Conservation (phyloP, 1,140 invertebrate species). For the Riptortus pedestris region DNA sequence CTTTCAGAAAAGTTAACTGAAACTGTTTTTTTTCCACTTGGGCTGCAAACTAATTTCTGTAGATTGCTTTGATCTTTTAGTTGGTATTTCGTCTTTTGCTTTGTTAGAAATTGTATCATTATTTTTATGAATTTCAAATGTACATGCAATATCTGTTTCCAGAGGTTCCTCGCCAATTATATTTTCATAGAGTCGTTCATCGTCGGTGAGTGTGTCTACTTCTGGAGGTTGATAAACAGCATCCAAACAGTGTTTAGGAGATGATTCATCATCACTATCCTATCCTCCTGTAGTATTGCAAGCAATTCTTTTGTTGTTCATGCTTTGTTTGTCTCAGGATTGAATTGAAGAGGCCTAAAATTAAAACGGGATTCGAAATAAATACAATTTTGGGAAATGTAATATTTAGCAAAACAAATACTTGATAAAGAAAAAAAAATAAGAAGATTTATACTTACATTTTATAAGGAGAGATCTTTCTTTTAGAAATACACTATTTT, state of each 20-base stretch:
- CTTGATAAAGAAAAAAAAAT: constrained; percentile 5
- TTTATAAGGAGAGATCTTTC: neutral
- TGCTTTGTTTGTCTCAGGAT: constrained; percentile 9
- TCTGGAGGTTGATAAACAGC: constrained; percentile 9
- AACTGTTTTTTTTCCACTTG: constrained; percentile 6
- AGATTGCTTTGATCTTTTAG: constrained; percentile 17
- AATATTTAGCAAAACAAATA: constrained; percentile 9
- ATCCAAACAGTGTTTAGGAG: constrained; percentile 7
- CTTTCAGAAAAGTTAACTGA: constrained; percentile 9
- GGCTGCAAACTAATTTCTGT: constrained; percentile 21
- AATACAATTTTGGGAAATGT: constrained; percentile 6
- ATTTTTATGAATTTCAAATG: constrained; percentile 22
- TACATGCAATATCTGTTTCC: constrained; percentile 19
- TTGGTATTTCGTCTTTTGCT: constrained; percentile 21
- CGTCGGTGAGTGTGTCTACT: constrained; percentile 22
- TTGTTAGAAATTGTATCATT: constrained; percentile 5
- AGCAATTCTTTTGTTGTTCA: constrained; percentile 14
- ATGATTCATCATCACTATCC: constrained; percentile 7
- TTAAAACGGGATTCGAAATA: neutral
- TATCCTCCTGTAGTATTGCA: constrained; percentile 16
- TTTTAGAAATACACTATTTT: neutral
- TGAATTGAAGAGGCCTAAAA: neutral
- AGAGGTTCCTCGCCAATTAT: constrained; percentile 1
- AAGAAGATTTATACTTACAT: neutral
- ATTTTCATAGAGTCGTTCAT: too few relatives aligned